A percentile compares a stretch with the other conserved stretches of the same genome.
These are phyloP conservation scores for Drosophila rubida DNA, from an alignment of 2,888 invertebrate species.

Conservation along the genomic window DNA sequence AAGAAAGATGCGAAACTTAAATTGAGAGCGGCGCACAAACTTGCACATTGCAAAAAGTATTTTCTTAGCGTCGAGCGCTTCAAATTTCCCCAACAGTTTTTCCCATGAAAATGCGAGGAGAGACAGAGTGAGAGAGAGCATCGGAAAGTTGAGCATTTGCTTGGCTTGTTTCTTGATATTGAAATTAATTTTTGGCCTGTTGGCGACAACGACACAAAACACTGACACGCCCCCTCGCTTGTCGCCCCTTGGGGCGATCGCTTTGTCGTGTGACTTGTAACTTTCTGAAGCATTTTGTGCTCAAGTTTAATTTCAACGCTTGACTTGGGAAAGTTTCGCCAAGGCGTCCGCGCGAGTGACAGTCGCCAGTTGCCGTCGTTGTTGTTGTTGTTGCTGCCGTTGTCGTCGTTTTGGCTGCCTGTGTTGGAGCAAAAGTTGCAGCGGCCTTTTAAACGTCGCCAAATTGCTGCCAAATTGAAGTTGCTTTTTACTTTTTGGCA, in stretches of 20 bases:
- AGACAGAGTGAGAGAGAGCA: background rate
- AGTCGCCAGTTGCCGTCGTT: constrained; percentile 14
- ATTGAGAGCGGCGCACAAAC: constrained; percentile 23
- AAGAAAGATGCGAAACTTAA: constrained; percentile 41
- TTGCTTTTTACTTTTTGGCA: constrained; percentile 53
- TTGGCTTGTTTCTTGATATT: constrained; percentile 44
- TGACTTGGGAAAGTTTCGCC: constrained; percentile 68
- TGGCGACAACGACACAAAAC: constrained; percentile 35
- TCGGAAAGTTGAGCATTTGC: constrained; percentile 9
- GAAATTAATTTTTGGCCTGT: constrained; percentile 54
- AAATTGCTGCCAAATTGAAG: constrained; percentile 70
- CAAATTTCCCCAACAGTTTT: background rate
- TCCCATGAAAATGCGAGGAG: background rate
- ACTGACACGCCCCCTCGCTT: constrained; percentile 12
- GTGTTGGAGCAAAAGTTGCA: constrained; percentile 30
- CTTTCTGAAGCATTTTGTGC: constrained; percentile 64
- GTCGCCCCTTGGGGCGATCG: background rate
- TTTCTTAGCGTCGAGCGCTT: background rate
- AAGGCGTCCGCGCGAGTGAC: constrained; percentile 22
- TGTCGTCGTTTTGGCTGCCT: background rate
- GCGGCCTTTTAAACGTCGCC: constrained; percentile 67
- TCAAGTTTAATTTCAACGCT: constrained; percentile 78
- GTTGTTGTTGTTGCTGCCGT: background rate
- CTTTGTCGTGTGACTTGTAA: constrained; percentile 76
- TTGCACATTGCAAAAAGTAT: constrained; percentile 1